A percentile compares a stretch with the other conserved stretches of the same genome.
Evolutionary conservation across 2,888 invertebrate genomes (phyloP).

Genomic region (Drosophila dives): DNA sequence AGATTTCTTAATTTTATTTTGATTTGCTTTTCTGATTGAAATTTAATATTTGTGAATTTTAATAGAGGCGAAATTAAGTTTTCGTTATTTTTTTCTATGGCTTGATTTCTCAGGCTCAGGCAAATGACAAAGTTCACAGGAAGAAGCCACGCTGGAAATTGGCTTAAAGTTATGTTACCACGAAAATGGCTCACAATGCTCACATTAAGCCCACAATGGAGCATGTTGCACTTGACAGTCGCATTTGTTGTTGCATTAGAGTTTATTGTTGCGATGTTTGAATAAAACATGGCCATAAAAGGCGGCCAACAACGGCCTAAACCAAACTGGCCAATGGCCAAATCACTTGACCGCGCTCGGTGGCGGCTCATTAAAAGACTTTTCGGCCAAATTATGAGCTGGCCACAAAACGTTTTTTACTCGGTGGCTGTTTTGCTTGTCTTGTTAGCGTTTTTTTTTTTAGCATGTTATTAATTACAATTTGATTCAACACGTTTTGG

Average conservation of each 20-base stretch:
- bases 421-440: slow-evolving; percentile 11
- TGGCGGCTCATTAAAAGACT: slow-evolving; percentile 62
- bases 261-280: slow-evolving; percentile 68
- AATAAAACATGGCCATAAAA: slow-evolving; percentile 60
- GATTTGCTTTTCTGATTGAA: background rate
- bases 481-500: slow-evolving; percentile 40
- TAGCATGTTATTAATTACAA: slow-evolving; percentile 49
- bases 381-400: slow-evolving; percentile 60
- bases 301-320: slow-evolving; percentile 38
- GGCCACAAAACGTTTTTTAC: slow-evolving; percentile 22
- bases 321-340: slow-evolving; percentile 47
- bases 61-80: background rate
- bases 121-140: slow-evolving; percentile 47
- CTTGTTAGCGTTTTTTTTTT: slow-evolving; percentile 38
- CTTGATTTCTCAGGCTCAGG: slow-evolving; percentile 43
- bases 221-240: slow-evolving; percentile 70
- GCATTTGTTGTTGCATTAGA: slow-evolving; percentile 49
- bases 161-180: slow-evolving; percentile 33
- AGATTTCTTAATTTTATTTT: background rate
- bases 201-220: slow-evolving; percentile 69
- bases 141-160: background rate
- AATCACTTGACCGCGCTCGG: slow-evolving; percentile 38
- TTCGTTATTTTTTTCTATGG: slow-evolving; percentile 9
- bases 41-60: background rate
- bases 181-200: slow-evolving; percentile 71